Conservation (phyloP, 2,888 invertebrate species). For the Drosophila sordidapex region DNA sequence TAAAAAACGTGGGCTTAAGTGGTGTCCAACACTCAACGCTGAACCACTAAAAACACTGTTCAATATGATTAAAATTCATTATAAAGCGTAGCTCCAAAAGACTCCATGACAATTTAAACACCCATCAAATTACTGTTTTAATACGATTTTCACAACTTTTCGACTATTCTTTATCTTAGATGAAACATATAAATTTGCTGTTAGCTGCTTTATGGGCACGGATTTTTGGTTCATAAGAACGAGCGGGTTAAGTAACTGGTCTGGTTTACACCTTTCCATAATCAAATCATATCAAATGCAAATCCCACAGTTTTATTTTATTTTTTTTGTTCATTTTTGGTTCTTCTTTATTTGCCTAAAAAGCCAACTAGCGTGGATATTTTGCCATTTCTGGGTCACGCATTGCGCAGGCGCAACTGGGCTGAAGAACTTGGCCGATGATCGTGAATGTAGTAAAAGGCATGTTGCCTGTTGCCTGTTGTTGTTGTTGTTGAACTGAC, state of each 20-base stretch:
- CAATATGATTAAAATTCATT: background rate
- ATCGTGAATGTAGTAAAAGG: conserved; percentile 43
- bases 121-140: background rate
- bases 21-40: background rate
- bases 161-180: background rate
- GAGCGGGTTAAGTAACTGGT: conserved; percentile 7
- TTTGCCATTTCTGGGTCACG: conserved; percentile 63
- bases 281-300: conserved; percentile 38
- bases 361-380: conserved; percentile 28
- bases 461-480: background rate
- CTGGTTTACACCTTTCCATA: conserved; percentile 28
- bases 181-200: background rate
- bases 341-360: conserved; percentile 25
- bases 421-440: conserved; percentile 12
- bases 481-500: conserved; percentile 26
- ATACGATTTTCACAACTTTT: background rate
- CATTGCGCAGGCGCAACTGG: conserved; percentile 39
- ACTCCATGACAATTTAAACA: background rate
- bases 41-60: background rate
- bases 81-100: background rate
- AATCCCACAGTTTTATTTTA: conserved; percentile 50
- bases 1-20: background rate
- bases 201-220: conserved; percentile 3
- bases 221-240: conserved; percentile 3
- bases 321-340: background rate